phyloP scores from a whole-genome alignment of 1,140 invertebrate species.

The Drosophila obscura region DNA sequence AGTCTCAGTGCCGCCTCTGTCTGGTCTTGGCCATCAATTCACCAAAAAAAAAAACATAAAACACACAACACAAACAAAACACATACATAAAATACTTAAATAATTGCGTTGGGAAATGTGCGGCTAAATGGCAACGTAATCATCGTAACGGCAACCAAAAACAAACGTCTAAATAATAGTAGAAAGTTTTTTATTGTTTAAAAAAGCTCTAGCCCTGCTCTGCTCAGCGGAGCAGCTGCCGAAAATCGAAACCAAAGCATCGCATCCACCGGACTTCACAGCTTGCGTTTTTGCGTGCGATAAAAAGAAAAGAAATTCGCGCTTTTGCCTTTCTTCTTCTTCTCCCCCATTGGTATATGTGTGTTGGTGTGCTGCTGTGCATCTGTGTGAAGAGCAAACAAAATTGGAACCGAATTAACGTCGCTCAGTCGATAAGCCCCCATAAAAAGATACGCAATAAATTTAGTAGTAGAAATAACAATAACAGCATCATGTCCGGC shows the following conservation, averaged over 20 bases:
- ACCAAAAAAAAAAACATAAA: no score
- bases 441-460: constrained; percentile 25
- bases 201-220: constrained; percentile 17
- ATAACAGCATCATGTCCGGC: constrained; percentile 61
- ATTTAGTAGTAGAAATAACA: constrained; percentile 32
- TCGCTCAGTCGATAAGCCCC: constrained; percentile 23
- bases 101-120: constrained; percentile 68
- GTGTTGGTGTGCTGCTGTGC: constrained; percentile 13
- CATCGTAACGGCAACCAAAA: constrained; percentile 47
- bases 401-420: constrained; percentile 47
- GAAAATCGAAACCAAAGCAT: constrained; percentile 37
- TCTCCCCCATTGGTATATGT: constrained; percentile 1
- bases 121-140: constrained; percentile 36
- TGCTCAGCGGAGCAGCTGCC: constrained; percentile 42
- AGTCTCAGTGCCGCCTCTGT: constrained; percentile 12
- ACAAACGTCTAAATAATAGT: constrained; percentile 57
- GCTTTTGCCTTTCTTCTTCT: constrained; percentile 23
- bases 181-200: constrained; percentile 76
- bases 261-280: background rate
- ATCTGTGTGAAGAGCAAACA: constrained; percentile 33
- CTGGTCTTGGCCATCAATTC: no score
- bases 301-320: constrained; percentile 62
- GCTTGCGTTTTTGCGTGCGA: constrained; percentile 57
- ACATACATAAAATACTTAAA: constrained; percentile 60
- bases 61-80: constrained; percentile 5